Conservation (phyloP, 1,140 invertebrate species). For the Pogonomyrmex californicus region DNA sequence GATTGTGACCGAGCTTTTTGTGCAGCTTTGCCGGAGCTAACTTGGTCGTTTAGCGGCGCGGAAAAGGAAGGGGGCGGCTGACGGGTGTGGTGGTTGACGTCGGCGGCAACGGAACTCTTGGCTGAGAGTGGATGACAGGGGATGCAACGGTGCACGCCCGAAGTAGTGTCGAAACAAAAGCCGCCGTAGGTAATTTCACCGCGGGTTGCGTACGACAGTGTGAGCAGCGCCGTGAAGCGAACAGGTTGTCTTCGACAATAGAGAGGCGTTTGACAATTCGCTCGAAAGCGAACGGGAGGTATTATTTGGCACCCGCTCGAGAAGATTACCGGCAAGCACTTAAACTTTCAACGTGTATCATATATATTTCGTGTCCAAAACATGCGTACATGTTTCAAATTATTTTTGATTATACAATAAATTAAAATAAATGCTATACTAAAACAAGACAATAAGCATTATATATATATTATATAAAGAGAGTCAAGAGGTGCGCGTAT, state of each 20-base stretch:
- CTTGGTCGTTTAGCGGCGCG: slow-evolving; percentile 73
- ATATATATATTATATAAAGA: neutral
- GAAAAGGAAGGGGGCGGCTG: slow-evolving; percentile 53
- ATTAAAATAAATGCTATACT: neutral
- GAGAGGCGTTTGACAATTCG: slow-evolving; percentile 36
- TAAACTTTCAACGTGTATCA: slow-evolving; percentile 37
- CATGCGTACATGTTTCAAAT: neutral
- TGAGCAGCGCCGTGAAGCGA: neutral
- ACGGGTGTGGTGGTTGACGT: neutral
- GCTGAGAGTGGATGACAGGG: neutral
- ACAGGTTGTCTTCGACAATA: slow-evolving; percentile 50
- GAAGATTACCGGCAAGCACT: slow-evolving; percentile 31
- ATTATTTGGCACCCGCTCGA: slow-evolving; percentile 26
- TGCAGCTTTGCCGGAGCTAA: slow-evolving; percentile 63
- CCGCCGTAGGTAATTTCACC: slow-evolving; percentile 62
- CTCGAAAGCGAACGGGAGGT: slow-evolving; percentile 11
- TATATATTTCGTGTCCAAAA: neutral
- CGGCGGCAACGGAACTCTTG: neutral
- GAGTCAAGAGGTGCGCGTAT: neutral
- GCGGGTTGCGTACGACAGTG: slow-evolving; percentile 1
- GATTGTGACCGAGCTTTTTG: slow-evolving; percentile 78
- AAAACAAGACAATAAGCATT: neutral
- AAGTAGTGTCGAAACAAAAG: slow-evolving; percentile 50
- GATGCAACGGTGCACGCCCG: neutral
- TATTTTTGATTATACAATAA: neutral